These are phyloP conservation scores for Onychostruthus taczanowskii DNA, from an alignment of 2,113 vertebrate genomes.

Conservation along the genomic window DNA sequence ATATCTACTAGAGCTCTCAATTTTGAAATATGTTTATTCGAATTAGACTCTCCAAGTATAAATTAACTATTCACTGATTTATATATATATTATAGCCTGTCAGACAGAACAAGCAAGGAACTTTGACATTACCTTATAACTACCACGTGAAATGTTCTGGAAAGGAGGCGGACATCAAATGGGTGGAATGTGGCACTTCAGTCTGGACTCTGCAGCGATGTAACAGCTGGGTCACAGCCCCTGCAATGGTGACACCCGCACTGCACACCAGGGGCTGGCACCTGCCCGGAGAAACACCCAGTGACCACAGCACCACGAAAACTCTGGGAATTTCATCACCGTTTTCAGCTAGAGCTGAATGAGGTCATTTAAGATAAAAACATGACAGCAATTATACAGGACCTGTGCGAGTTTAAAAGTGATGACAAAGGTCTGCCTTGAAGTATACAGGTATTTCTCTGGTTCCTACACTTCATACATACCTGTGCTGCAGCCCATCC, in stretches of 20 bases:
- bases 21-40: background rate
- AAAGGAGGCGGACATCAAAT: background rate
- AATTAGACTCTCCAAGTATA: background rate
- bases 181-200: background rate
- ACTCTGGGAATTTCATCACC: background rate
- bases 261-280: background rate
- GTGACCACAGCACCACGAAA: background rate
- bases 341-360: background rate
- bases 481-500: background rate
- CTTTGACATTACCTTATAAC: background rate
- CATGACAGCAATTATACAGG: background rate
- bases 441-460: rapidly evolving
- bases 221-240: background rate
- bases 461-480: background rate
- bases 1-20: background rate
- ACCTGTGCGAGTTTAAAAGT: background rate
- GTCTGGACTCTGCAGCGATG: background rate
- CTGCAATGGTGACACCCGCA: background rate
- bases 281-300: background rate
- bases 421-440: background rate
- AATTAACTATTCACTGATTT: background rate
- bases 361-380: background rate
- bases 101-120: background rate
- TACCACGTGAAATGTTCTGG: background rate
- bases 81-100: background rate